Base-by-base conservation (phyloP, 2,113 vertebrate species). In the Sebastes fasciatus region DNA sequence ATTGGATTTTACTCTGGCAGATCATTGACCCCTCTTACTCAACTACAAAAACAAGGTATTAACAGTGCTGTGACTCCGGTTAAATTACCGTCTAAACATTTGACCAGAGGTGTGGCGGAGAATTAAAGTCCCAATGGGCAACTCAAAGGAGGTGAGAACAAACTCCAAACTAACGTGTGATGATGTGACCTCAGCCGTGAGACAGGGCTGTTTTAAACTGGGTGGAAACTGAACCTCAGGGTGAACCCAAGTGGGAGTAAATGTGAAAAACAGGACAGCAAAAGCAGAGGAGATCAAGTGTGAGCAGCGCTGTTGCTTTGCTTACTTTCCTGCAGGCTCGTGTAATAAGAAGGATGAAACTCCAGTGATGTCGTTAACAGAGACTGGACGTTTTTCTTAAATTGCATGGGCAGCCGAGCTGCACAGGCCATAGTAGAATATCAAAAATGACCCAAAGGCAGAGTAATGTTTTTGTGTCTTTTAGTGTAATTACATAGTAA, bases 241-340 rank as follows among this genome's bases (percentile, higher is more conserved):
- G n/a, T 65, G 57, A 88, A 88, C 67, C 64, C 9, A 54, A 26
- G 88, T 84, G 81, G 91, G 91, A 89, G 91, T 73, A 83, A 90
- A 93, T 89, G 84, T 77, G 62, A 90, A 90, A 91, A 90, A 72
- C 85, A 91, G 3, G 9, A 74, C 55, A 71, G 65, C 77, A 21
- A 26, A 13, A 51, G 46, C 23, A 65, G 21, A 84, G 65, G 8
- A 34, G 3, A 79, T 82, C 43, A 17, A 84, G 55, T 79, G 60
- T 48, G 63, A 79, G 49, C 72, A 57, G 70, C 55, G 57, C 62
- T 80, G 23, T 55, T 60, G 60, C 21, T 79, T 55, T 23, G 23
- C 42, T 60, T 26, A 9, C 57, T 72, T 70, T 61, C 65, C 80
- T 68, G n/a, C 63, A 51, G 42, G 26, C 78, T 77, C 14, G 82